These are phyloP conservation scores for Fregata magnificens DNA, from an alignment of 2,113 vertebrate genomes.

Conservation along the genomic window DNA sequence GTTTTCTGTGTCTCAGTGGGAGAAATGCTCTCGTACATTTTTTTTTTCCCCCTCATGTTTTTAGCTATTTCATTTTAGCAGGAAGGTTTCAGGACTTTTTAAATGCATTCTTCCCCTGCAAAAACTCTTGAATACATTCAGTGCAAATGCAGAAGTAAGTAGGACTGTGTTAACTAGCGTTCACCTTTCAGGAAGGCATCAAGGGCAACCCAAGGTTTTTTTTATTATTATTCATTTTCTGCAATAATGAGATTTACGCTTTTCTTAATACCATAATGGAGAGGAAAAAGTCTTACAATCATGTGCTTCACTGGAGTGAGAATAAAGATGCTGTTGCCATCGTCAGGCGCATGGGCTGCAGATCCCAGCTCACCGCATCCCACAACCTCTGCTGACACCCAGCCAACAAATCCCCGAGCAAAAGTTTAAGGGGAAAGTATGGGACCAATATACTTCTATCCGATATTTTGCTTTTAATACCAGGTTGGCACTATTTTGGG, in stretches of 20 bases:
- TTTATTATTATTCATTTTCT: not conserved
- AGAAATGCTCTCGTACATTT: not conserved
- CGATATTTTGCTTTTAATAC: not conserved
- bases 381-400: not conserved
- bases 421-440: not conserved
- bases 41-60: not conserved
- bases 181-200: not conserved
- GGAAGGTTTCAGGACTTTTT: not conserved
- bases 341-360: not conserved
- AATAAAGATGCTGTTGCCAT: slow-evolving; percentile 2
- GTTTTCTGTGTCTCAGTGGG: not conserved
- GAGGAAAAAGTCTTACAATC: slow-evolving; percentile 3
- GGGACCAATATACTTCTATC: not conserved
- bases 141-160: not conserved
- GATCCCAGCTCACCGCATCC: not conserved
- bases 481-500: not conserved
- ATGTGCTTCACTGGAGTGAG: slow-evolving; percentile 50
- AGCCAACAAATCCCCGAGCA: not conserved
- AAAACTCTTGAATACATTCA: not conserved
- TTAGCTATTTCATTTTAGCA: not conserved
- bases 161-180: not conserved
- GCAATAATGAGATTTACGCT: slow-evolving; percentile 16
- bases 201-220: not conserved
- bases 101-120: not conserved
- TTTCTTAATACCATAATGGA: not conserved